Evolutionary conservation across 2,888 invertebrate genomes (phyloP), one percentile per base, ranked within the genome.

Genomic region (Epinotia ramella): DNA sequence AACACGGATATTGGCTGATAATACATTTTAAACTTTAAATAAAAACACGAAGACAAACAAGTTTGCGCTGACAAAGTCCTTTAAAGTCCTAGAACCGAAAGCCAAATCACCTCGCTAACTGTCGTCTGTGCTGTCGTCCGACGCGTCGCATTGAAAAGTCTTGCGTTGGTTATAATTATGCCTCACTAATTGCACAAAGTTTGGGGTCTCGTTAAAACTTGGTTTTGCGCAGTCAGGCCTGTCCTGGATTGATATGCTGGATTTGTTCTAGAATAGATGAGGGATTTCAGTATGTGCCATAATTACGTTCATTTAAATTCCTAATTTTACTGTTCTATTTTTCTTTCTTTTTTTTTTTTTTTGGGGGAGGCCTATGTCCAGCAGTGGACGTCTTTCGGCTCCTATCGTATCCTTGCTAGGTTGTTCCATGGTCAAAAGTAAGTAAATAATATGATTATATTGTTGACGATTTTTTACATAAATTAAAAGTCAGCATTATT

Each of bases 131-230:
- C 49, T 44, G 63, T 24, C 53, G 63, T 28, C 16, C 49, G 44
- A 44, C 40, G 56, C 62, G 62, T 44, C 62, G 73, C 49, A 13
- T 28, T 46, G 63, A 70, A 75, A 75, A 75, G 70, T 70, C 74
- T 75, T 71, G 60, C 75, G 59, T 65, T 59, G 28, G 75, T 75
- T 71, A 75, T 75, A 75, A 75, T 75, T 75, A 70, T 70, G 70
- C 49, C 53, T 59, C 72, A 68, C 74, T 77, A 77, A 77, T 77
- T 77, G 75, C 73, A 69, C 77, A 73, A 77, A 75, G 75, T 77
- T 75, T 62, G 77, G 77, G 44, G 71, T 68, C 74, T 77, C 74
- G 68, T 77, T 77, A 77, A 74, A 77, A 77, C 74, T 74, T 53
- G 57, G 62, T 62, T 74, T 69, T 28, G 77, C 71, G 12, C 69